Percentiles rank a stretch among this genome's conserved stretches.
phyloP scores from a whole-genome alignment of 2,797 vertebrate species.

The Typhlichthys subterraneus region DNA sequence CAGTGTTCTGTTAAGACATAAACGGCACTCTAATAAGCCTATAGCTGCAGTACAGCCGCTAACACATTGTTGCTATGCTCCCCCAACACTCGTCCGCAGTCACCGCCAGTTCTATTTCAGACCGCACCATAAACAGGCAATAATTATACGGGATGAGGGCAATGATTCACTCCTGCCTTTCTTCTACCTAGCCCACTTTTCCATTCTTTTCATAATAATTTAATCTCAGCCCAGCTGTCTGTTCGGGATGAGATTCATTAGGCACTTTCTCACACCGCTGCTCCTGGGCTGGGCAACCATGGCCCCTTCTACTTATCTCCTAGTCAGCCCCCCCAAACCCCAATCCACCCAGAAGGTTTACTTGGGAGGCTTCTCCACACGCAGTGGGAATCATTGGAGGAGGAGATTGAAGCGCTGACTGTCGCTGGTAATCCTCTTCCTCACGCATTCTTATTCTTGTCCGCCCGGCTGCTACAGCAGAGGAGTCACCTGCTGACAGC shows the following conservation, averaged over 20 bases:
- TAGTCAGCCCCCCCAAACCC: slow-evolving; percentile 2
- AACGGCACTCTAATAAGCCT: slow-evolving; percentile 27
- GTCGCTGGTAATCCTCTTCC: slow-evolving; percentile 42
- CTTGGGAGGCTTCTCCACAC: slow-evolving; percentile 20
- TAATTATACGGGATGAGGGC: slow-evolving; percentile 24
- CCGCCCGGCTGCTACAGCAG: slow-evolving; percentile 35
- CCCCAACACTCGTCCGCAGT: slow-evolving; percentile 15
- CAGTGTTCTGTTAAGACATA: slow-evolving; percentile 34
- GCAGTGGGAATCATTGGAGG: slow-evolving; percentile 44
- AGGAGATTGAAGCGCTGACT: slow-evolving; percentile 42
- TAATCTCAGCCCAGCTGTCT: slow-evolving; percentile 50
- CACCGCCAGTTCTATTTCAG: slow-evolving; percentile 41
- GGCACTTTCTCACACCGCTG: slow-evolving; percentile 42
- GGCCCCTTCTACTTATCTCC: slow-evolving; percentile 27
- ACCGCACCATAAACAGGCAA: slow-evolving; percentile 40
- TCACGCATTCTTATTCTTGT: slow-evolving; percentile 39
- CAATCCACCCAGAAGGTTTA: background rate
- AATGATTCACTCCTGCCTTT: slow-evolving; percentile 36
- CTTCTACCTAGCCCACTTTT: slow-evolving; percentile 41
- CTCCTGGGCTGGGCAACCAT: slow-evolving; percentile 41
- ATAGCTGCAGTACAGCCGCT: slow-evolving; percentile 19
- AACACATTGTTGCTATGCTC: background rate
- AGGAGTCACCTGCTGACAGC: slow-evolving; percentile 40
- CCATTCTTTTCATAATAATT: slow-evolving; percentile 21
- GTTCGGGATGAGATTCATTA: slow-evolving; percentile 48